A percentile compares a stretch with the other conserved stretches of the same genome.
Conservation (phyloP, 2,797 vertebrate species). For the Falco peregrinus region DNA sequence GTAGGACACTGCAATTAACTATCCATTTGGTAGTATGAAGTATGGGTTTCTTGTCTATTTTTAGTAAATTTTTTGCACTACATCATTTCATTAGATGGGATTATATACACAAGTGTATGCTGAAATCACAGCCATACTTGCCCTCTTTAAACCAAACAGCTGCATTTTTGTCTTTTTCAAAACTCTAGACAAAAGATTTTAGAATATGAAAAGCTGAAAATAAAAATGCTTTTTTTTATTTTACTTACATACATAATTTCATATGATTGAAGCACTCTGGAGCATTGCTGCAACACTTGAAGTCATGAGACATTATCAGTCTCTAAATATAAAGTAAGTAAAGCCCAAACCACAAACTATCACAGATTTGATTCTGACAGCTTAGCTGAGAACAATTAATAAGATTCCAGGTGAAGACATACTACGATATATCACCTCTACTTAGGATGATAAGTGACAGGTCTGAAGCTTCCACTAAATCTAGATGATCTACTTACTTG, state of each 20-base stretch:
- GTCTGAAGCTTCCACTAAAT: background rate
- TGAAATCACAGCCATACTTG: background rate
- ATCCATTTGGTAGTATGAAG: background rate
- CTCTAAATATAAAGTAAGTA: background rate
- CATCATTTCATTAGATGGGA: background rate
- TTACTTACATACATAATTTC: background rate
- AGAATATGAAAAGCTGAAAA: background rate
- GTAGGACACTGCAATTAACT: background rate
- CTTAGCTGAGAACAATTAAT: background rate
- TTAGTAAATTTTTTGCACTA: background rate
- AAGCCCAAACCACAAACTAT: background rate
- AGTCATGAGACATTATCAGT: background rate
- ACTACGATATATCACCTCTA: background rate
- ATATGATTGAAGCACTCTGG: background rate
- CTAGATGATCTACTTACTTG: background rate
- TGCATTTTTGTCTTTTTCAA: background rate
- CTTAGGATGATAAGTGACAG: background rate
- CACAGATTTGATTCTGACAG: background rate
- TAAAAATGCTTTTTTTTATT: background rate
- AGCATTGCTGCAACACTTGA: background rate
- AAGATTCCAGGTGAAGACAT: background rate
- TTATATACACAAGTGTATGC: background rate
- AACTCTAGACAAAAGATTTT: background rate
- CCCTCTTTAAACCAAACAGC: background rate
- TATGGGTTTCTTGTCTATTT: background rate